phyloP scores from a whole-genome alignment of 2,888 invertebrate species.

The Apamea monoglypha region DNA sequence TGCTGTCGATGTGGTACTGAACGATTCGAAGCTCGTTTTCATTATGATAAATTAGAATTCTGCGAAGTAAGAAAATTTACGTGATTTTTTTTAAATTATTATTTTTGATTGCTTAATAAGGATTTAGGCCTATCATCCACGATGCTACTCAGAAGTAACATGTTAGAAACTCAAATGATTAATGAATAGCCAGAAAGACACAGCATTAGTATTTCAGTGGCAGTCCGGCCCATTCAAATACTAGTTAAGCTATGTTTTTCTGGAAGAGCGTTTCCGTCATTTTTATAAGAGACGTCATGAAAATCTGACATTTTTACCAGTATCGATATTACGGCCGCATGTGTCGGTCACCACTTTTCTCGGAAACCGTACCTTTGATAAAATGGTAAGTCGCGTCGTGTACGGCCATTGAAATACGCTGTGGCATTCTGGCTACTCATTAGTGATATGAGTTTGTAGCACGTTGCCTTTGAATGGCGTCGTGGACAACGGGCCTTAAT shows the following conservation, averaged over 20 bases:
- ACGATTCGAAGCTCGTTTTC: slow-evolving; percentile 3
- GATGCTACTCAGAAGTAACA: no score
- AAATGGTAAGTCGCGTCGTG: no score
- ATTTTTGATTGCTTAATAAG: neutral
- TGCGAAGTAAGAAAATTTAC: neutral
- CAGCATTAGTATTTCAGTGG: no score
- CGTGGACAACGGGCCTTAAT: neutral
- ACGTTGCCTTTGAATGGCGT: neutral
- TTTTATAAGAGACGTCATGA: no score
- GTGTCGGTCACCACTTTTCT: no score
- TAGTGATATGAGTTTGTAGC: neutral
- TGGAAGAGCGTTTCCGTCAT: no score
- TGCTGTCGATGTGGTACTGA: neutral
- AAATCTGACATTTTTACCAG: no score
- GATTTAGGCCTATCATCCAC: neutral
- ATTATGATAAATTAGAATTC: slow-evolving; percentile 21
- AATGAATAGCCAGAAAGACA: neutral
- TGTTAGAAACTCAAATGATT: neutral
- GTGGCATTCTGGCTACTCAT: neutral
- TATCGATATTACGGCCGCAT: no score
- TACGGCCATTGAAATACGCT: no score
- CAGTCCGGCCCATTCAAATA: no score
- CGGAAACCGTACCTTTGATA: no score
- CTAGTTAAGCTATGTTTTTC: no score
- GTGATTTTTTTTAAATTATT: neutral